Percentiles rank a stretch among this genome's conserved stretches.
phyloP scores from a whole-genome alignment of 2,888 invertebrate species.

The Oscheius sp. region DNA sequence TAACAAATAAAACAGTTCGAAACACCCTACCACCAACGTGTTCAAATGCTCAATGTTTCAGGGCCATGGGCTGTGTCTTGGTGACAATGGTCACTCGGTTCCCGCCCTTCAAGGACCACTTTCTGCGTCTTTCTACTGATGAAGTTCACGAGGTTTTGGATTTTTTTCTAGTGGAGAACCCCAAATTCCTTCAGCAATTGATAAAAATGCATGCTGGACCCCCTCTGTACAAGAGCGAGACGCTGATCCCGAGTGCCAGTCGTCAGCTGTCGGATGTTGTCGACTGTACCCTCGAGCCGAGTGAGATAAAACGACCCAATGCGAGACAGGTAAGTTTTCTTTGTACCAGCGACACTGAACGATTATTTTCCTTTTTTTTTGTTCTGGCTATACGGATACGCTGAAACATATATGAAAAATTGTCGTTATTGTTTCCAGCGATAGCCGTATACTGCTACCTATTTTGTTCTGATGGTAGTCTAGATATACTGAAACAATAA shows the following conservation, averaged over 20 bases:
- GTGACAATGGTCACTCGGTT: slow-evolving; percentile 58
- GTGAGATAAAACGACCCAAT: slow-evolving; percentile 41
- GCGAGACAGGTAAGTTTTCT: slow-evolving; percentile 37
- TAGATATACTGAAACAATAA: too few species aligned
- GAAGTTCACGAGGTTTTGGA: slow-evolving; percentile 48
- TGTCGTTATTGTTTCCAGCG: too few species aligned
- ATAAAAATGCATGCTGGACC: slow-evolving; percentile 15
- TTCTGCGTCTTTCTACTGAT: slow-evolving; percentile 47
- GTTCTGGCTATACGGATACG: too few species aligned
- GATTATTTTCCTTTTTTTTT: too few species aligned
- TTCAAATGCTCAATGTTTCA: neutral
- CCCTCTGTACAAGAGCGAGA: slow-evolving; percentile 35
- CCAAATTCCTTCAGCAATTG: slow-evolving; percentile 4
- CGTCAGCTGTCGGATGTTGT: slow-evolving; percentile 48
- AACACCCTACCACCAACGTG: too few species aligned
- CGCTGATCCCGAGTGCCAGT: slow-evolving; percentile 40
- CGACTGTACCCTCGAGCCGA: slow-evolving; percentile 43
- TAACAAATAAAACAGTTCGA: too few species aligned
- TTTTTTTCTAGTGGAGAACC: neutral
- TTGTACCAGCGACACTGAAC: neutral
- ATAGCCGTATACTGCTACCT: too few species aligned
- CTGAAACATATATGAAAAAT: too few species aligned
- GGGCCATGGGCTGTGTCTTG: slow-evolving; percentile 54
- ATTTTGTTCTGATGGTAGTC: too few species aligned
- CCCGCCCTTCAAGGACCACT: slow-evolving; percentile 56